Evolutionary conservation across 92 coral and sea anemone species (phyloP), one percentile per base, ranked within the genome.

Genomic region (Chrysogorgia sp.): DNA sequence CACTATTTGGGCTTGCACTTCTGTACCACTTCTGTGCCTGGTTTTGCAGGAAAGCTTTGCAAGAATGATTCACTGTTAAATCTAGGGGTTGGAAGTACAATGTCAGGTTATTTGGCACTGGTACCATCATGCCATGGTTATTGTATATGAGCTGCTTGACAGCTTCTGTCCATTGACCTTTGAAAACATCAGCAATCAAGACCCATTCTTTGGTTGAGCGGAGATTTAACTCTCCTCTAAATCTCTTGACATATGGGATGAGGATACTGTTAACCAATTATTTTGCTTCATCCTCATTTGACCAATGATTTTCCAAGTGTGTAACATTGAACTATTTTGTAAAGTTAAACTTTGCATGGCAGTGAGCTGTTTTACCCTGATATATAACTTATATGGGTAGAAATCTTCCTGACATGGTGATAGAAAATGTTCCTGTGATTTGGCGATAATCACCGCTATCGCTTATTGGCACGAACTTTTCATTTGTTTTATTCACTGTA

Each of bases 141-240:
- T 81, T 62, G 78, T 79, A 69, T 35, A 71, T 58, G 62, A 68
- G 37, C 79, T 81, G 52, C 79, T 81, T 81, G 49, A 67, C 79
- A 55, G 79, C 85, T 69, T 81, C 85, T 53, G 79, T 81, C 85
- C 79, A 81, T 67, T 81, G 85, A 67, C 79, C 85, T 69, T 81
- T 81, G 64, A 81, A 81, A 59, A 70, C 85, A 81, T 81, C 85
- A 56, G 71, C 78, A 60, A 81, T 31, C 70, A 81, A 58, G 57
- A 81, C 79, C 85, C 77, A 81, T 69, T 67, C 67, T 53, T 80
- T 65, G 58, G 76, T 79, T 67, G 40, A 49, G 41, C 67, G 77
- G 50, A 67, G 67, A 65, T 53, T 53, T 28, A 67, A 55, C 66
- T 53, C 63, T 56, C 67, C 77, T 67, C 84, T 67, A 52, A 34